phyloP scores from a whole-genome alignment of 2,797 vertebrate species.

The Gobionotothen gibberifrons region DNA sequence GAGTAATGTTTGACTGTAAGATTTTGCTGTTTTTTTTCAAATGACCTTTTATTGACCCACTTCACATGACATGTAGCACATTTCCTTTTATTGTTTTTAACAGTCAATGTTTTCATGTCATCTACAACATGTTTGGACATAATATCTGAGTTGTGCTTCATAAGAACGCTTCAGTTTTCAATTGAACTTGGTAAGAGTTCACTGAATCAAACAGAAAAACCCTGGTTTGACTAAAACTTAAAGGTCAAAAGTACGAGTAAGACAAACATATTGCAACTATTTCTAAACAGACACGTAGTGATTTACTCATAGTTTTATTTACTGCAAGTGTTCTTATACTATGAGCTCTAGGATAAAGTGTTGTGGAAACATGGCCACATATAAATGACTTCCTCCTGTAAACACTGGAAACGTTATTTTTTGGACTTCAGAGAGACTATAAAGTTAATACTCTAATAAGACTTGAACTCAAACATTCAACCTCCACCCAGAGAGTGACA shows the following conservation, averaged over 20 bases:
- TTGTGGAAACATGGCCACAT: background rate
- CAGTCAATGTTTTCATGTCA: background rate
- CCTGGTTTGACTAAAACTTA: slow-evolving; percentile 14
- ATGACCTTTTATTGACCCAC: background rate
- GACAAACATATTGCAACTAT: slow-evolving; percentile 25
- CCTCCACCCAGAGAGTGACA: slow-evolving; percentile 17
- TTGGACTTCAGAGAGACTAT: slow-evolving; percentile 11
- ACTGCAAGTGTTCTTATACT: background rate
- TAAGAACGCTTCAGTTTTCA: slow-evolving; percentile 1
- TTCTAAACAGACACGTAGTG: slow-evolving; percentile 1
- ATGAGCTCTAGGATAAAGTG: background rate
- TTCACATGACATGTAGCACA: background rate
- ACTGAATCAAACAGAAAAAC: slow-evolving; percentile 20
- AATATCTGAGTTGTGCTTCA: slow-evolving; percentile 12
- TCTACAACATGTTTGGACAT: background rate
- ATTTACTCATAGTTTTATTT: background rate
- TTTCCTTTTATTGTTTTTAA: background rate
- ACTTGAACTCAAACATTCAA: slow-evolving; percentile 24
- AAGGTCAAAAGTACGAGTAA: slow-evolving; percentile 12
- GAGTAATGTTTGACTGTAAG: background rate
- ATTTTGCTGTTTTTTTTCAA: background rate
- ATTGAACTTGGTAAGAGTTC: slow-evolving; percentile 20
- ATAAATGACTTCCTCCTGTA: background rate
- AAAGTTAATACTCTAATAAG: slow-evolving; percentile 10
- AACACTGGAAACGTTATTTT: background rate